These are phyloP conservation scores for Oreotrochilus melanogaster DNA, from an alignment of 2,113 vertebrate genomes.

Conservation along the genomic window DNA sequence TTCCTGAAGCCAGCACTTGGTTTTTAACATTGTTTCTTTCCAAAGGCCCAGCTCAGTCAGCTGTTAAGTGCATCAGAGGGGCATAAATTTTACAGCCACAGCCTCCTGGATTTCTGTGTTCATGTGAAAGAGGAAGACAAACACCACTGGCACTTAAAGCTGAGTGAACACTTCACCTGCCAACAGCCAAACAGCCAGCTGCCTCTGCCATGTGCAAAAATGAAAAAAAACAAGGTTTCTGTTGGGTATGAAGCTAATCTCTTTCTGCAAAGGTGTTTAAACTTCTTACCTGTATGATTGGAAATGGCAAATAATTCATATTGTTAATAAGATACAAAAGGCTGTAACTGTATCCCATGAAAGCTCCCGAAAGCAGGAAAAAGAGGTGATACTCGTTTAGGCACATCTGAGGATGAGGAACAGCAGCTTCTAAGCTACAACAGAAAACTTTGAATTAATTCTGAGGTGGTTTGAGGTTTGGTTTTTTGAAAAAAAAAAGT, in stretches of 20 bases:
- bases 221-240: background rate
- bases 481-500: background rate
- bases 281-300: constrained; percentile 87
- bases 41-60: background rate
- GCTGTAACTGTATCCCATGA: constrained; percentile 92
- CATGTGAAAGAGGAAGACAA: background rate
- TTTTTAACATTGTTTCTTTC: background rate
- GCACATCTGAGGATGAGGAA: constrained; percentile 75
- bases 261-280: background rate
- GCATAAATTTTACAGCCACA: background rate
- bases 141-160: background rate
- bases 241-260: background rate
- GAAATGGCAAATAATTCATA: constrained; percentile 93
- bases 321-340: constrained; percentile 90
- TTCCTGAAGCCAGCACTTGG: background rate
- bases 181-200: background rate
- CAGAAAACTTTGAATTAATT: background rate
- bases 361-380: constrained; percentile 89
- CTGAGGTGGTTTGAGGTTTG: background rate
- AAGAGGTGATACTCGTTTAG: constrained; percentile 93
- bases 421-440: constrained; percentile 50
- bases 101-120: background rate
- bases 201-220: background rate
- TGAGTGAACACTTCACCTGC: accelerated
- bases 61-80: background rate